phyloP scores from a whole-genome alignment of 2,888 invertebrate species.

The Rhabditoides inermis region DNA sequence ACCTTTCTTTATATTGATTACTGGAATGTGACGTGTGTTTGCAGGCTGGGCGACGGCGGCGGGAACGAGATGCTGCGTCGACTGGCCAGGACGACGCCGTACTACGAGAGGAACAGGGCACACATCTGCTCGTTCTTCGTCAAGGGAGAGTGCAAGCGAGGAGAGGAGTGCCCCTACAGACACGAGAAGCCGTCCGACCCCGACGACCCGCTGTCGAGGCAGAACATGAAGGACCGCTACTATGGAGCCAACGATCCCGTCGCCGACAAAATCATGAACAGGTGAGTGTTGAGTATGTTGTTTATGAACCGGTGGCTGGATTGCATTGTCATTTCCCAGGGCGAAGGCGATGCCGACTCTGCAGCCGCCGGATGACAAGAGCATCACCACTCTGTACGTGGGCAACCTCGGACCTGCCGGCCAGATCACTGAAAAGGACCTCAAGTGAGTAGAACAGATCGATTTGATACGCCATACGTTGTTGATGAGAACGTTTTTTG shows the following conservation, averaged over 20 bases:
- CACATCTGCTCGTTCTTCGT: conserved; percentile 97
- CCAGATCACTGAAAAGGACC: conserved; percentile 75
- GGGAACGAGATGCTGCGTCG: too few relatives aligned
- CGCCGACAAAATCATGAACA: conserved; percentile 79
- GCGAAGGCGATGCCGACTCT: conserved; percentile 80
- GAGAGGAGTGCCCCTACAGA: conserved; percentile 89
- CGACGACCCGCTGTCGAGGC: conserved; percentile 88
- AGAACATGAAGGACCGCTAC: conserved; percentile 85
- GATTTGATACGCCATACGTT: too few relatives aligned
- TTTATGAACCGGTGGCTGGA: background rate
- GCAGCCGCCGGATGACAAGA: conserved; percentile 87
- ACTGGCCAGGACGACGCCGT: conserved; percentile 81
- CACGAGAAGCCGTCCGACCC: conserved; percentile 94
- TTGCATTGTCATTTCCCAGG: background rate
- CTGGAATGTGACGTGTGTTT: too few relatives aligned
- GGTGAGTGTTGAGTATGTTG: conserved; percentile 59
- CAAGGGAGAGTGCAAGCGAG: conserved; percentile 90
- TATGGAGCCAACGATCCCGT: conserved; percentile 93
- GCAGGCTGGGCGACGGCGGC: too few relatives aligned
- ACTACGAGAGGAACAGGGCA: conserved; percentile 85
- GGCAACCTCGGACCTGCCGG: conserved; percentile 76
- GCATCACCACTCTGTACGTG: conserved; percentile 92
- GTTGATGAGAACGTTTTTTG: too few relatives aligned
- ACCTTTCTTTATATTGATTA: too few relatives aligned
- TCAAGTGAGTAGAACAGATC: conserved; percentile 53